Evolutionary conservation across 2,797 vertebrate species (phyloP), one percentile per base, ranked within the genome.

Genomic region (Coluber constrictor): DNA sequence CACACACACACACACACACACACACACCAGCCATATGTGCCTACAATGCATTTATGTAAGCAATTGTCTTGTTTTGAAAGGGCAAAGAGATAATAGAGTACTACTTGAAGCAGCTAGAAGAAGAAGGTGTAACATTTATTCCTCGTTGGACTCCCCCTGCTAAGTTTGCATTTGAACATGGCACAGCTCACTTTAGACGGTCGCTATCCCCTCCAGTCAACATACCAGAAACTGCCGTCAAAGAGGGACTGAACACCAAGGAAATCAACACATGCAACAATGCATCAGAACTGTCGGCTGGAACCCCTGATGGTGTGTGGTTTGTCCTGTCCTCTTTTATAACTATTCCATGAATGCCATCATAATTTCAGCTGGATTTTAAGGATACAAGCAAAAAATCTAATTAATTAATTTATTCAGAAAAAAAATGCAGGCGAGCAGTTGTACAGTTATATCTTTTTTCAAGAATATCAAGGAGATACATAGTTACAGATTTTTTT

Each of bases 71-170:
- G 27, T 56, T 95, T 95, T 95, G 91, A 7, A 97, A 99, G 99
- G 99, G 99, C 95, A 99, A 99, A 95, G 99, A 99, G 96, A 99
- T 99, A 95, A 99, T 99, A 0, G 99, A 99, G 92, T 99, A 98
- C 96, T 99, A 99, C 97, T 96, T 99, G 94, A 98, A 97, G 92
- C 98, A 99, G 95, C 95, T 99, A 16, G 98, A 99, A 51, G 98
- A 99, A 13, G 99, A 99, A 94, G 99, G 99, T 70, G 97, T 99
- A 93, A 98, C 96, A 3, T 97, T 97, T 0, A 95, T 99, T 79
- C 98, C 99, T 59, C 98, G 98, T 86, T 99, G 99, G 99, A 97
- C 96, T 60, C 97, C 98, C 9, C 94, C 97, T 0, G 43, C 96
- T 86, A 93, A 95, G 0, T 97, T 98, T 8, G 95, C 95, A 37